These are phyloP conservation scores for Asarcornis scutulata DNA, from an alignment of 2,113 vertebrate genomes.

Conservation along the genomic window DNA sequence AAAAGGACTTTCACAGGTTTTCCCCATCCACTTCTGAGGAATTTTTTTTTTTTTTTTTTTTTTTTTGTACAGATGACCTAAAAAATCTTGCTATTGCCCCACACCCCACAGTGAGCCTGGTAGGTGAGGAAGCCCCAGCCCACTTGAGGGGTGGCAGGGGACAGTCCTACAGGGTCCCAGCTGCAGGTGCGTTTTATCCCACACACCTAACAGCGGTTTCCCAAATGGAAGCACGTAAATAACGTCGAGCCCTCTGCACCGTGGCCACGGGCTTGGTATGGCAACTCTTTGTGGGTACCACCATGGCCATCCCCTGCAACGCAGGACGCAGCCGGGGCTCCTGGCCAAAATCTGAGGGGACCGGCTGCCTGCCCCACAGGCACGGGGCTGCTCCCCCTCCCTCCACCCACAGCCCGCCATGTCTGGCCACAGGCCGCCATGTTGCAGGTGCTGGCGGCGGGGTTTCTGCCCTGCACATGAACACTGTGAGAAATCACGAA, in stretches of 20 bases:
- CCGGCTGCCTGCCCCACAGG: neutral
- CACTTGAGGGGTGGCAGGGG: too few species aligned
- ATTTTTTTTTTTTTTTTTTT: too few species aligned
- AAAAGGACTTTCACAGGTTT: neutral
- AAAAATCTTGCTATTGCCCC: neutral
- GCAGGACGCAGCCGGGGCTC: neutral
- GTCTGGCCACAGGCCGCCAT: too few species aligned
- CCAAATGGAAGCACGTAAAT: too few species aligned
- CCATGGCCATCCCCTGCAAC: neutral
- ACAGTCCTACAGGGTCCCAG: neutral
- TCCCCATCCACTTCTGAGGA: neutral
- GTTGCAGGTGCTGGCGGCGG: neutral
- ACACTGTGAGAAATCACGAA: neutral
- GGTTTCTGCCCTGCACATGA: neutral
- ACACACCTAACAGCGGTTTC: neutral
- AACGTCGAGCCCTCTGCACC: neutral
- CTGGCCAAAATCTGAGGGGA: neutral
- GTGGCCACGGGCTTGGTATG: neutral
- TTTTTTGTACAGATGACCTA: too few species aligned
- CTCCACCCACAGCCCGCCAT: neutral
- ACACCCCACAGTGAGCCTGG: too few species aligned
- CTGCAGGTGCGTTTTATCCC: neutral
- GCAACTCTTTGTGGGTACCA: neutral
- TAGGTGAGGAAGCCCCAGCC: too few species aligned
- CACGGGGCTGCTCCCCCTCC: neutral